These are phyloP conservation scores for Achatina immaculata DNA, from an alignment of 1,140 invertebrate genomes.

Conservation along the genomic window DNA sequence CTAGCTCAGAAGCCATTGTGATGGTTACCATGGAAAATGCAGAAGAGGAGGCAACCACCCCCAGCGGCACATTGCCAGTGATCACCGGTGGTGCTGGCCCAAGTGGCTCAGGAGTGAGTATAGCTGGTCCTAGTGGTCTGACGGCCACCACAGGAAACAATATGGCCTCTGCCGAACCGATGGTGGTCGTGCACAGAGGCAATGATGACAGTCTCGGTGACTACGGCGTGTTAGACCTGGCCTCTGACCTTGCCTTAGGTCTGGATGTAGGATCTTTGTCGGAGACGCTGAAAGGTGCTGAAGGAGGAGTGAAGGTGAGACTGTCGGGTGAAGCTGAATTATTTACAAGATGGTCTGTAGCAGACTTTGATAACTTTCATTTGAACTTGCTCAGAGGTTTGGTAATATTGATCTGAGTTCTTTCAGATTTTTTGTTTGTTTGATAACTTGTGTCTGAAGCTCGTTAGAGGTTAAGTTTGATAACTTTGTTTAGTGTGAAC, in stretches of 20 bases:
- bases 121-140: slow-evolving; percentile 20
- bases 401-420: no score
- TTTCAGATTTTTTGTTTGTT: no score
- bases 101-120: slow-evolving; percentile 10
- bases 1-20: slow-evolving; percentile 74
- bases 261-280: slow-evolving; percentile 37
- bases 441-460: no score
- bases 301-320: slow-evolving; percentile 47
- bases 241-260: slow-evolving; percentile 33
- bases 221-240: slow-evolving; percentile 40
- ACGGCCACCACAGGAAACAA: slow-evolving; percentile 31
- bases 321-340: no score
- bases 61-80: neutral
- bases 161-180: slow-evolving; percentile 44
- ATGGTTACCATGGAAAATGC: slow-evolving; percentile 62
- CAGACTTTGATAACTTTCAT: no score
- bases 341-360: no score
- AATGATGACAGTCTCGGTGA: slow-evolving; percentile 36
- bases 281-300: slow-evolving; percentile 40
- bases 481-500: no score
- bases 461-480: no score
- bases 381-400: no score
- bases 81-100: slow-evolving; percentile 10
- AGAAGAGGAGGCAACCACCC: slow-evolving; percentile 50
- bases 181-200: slow-evolving; percentile 53